Evolutionary conservation across 2,888 invertebrate genomes (phyloP), one percentile per base, ranked within the genome.

Genomic region (Carabus problematicus): DNA sequence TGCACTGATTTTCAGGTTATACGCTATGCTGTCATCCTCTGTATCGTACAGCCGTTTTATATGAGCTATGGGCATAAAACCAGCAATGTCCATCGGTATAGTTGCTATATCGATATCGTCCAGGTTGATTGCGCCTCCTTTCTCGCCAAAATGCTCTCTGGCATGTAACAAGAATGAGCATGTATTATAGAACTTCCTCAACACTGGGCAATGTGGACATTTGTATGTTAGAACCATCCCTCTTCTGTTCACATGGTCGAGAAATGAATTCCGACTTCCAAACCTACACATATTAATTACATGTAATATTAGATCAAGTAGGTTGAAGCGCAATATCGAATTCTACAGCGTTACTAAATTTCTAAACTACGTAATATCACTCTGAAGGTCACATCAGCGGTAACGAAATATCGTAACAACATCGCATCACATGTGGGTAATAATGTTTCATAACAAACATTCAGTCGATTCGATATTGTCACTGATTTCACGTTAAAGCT

Each of bases 191-290:
- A 80, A 82, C 7, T 72, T 75, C 18, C 9, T 62, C 8, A 76
- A 70, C 1, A 69, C 71, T 41, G 72, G 60, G 70, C 82, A 82
- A 14, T 70, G 68, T 4, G 68, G 47, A 59, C 82, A 82, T 64
- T 77, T 76, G 72, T 78, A 82, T 63, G 75, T 76, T 14, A 81
- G 68, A 1, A 80, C 70, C 12, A 79, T 72, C 3, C 78, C 77
- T 64, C 81, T 75, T 14, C 81, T 73, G 69, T 82, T 81, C 9
- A 80, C 75, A 64, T 82, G 82, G 64, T 81, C 81, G 64, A 78
- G 74, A 68, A 81, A 78, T n/a, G 80, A 79, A 19, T 71, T 73
- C 70, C 78, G 78, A 7, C 77, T 78, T 14, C 77, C 76, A 73
- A 81, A 79, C 77, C 84, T 84, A 52, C 18, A 52, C 29, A 42